Base-by-base conservation (phyloP, 1,140 invertebrate species). In the Sitobion miscanthi region DNA sequence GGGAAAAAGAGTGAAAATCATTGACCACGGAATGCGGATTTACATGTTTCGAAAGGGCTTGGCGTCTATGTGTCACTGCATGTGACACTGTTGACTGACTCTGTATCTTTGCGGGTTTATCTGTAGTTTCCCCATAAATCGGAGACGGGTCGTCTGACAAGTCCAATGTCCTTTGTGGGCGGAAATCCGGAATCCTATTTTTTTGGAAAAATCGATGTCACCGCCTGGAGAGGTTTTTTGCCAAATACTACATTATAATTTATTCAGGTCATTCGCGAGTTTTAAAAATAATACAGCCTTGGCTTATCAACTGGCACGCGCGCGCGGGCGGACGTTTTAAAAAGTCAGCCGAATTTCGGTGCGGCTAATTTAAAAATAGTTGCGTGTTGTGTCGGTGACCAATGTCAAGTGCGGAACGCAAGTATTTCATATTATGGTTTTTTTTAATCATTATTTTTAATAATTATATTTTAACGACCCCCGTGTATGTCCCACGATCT, bases 271-370 rank as follows among this genome's bases (percentile, higher is more conserved):
- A n/a, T n/a, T 38, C 35, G 87, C 21, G 30, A 47, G 23, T 49
- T 87, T 47, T 87, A 89, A 89, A 89, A 89, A 89, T 89, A 89
- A 52, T 89, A 54, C 20, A 25, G 45, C 87, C 87, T 89, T 89
- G 87, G 87, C 47, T 54, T 52, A 54, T 54, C 87, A 54, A 52
- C 2, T 35, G 7, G 47, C 86, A 35, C 86, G n/a, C 30, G 86
- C 23, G 45, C 86, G 47, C 86, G 86, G 47, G 49, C 87, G 87
- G n/a, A 89, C 49, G 49, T 35, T 17, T 38, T 83, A 83, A n/a
- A 54, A 35, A 54, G n/a, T 54, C 49, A n/a, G 42, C n/a, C 87
- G 87, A 54, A 89, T 89, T 89, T 89, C 86, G 86, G 30, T 35
- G 86, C 21, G 30, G 47, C 86, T 38, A 25, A n/a, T 38, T 89